Evolutionary conservation across 2,888 invertebrate species (phyloP), one percentile per base, ranked within the genome.

Genomic region (Stegana nigrithorax): DNA sequence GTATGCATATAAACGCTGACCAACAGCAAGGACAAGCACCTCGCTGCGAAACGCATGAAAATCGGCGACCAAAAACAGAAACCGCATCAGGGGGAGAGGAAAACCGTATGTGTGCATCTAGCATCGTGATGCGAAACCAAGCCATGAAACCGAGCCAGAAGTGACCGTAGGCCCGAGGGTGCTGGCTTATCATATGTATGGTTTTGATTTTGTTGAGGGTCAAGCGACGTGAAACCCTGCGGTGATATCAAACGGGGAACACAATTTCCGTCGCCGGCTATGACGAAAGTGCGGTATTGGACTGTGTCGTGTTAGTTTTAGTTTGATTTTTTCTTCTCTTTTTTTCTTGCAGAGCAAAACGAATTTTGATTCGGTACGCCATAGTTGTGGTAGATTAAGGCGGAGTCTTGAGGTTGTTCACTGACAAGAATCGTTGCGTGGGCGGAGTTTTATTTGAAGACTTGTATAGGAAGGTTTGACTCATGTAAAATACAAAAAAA

Each of bases 21-120:
- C 8, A 12, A 12, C 59, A 55, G 68, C 62, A 75, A 75, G 77
- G 73, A 71, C 70, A 64, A 63, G 76, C 79, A 78, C 78, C 79
- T 78, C 69, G 79, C 80, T 79, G 78, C 72, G 80, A 68, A 39
- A 47, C 29, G 55, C 61, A 67, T 64, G 73, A 73, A 76, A 71
- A 76, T 76, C 76, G 71, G 73, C 71, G 73, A 70, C 75, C 73
- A 69, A 69, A 80, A 51, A 68, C 69, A 63, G 68, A 68, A 76
- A 76, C 76, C 76, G 73, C 76, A 76, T 67, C 19, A n/a, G n/a
- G n/a, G n/a, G n/a, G n/a, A n/a, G n/a, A n/a, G n/a, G 65, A 59
- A 62, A 57, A 67, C n/a, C n/a, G n/a, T n/a, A n/a, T n/a, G n/a
- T 62, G 0, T 61, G n/a, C 63, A 67, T 68, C 5, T 39, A n/a